A percentile compares a stretch with the other conserved stretches of the same genome.
Evolutionary conservation across 2,113 vertebrate genomes (phyloP).

Genomic region (Micronycteris hirsuta): DNA sequence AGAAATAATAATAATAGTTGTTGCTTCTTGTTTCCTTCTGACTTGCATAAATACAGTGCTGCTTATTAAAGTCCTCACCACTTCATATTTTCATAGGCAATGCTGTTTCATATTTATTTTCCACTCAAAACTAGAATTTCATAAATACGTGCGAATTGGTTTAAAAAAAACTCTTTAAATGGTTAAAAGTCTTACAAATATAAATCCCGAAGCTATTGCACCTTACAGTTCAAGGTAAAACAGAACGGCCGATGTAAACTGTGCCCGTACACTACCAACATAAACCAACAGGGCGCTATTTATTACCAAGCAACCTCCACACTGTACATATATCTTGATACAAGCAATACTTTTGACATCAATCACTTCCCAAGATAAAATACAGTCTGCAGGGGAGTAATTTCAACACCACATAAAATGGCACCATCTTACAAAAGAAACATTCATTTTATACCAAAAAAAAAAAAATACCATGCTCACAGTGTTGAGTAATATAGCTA

Average conservation of each 20-base stretch:
- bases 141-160: slow-evolving; percentile 68
- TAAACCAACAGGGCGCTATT: slow-evolving; percentile 71
- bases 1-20: background rate
- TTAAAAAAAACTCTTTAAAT: slow-evolving; percentile 69
- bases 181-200: slow-evolving; percentile 74
- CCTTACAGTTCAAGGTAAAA: slow-evolving; percentile 75
- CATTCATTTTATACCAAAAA: slow-evolving; percentile 30
- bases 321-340: slow-evolving; percentile 74
- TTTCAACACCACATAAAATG: slow-evolving; percentile 49
- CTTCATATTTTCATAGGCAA: background rate
- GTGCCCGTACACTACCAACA: slow-evolving; percentile 50
- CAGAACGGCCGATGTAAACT: slow-evolving; percentile 75
- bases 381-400: slow-evolving; percentile 55
- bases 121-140: slow-evolving; percentile 29
- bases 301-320: slow-evolving; percentile 53
- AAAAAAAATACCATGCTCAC: slow-evolving; percentile 21
- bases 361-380: slow-evolving; percentile 73
- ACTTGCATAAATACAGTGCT: background rate
- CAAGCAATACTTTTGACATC: slow-evolving; percentile 67
- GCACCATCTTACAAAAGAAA: slow-evolving; percentile 18
- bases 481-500: slow-evolving; percentile 9
- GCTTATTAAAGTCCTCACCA: background rate
- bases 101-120: background rate
- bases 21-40: background rate
- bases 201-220: slow-evolving; percentile 67